Evolutionary conservation across 2,113 vertebrate genomes (phyloP).

Genomic region (Corythornis cristatus): DNA sequence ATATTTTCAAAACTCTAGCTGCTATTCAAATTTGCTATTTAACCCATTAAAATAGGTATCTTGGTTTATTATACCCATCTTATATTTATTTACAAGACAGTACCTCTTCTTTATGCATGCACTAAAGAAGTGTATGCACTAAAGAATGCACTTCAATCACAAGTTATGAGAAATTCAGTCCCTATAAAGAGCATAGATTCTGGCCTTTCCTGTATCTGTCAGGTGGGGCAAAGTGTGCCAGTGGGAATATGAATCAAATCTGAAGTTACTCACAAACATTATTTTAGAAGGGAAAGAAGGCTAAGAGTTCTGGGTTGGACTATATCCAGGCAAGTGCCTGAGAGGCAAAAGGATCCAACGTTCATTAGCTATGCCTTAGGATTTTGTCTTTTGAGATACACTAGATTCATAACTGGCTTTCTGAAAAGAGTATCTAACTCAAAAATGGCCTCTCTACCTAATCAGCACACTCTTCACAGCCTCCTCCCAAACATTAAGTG

Average conservation of each 20-base stretch:
- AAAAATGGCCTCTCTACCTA: accelerated
- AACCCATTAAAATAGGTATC: neutral
- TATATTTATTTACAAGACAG: neutral
- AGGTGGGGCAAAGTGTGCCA: neutral
- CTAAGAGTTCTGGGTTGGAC: neutral
- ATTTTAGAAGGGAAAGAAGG: neutral
- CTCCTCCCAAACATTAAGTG: accelerated
- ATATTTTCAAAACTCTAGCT: neutral
- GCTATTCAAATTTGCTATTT: neutral
- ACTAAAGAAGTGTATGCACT: too few species aligned
- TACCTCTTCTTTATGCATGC: neutral
- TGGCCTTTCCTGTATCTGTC: neutral
- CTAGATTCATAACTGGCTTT: neutral
- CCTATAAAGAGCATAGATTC: neutral
- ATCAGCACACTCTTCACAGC: neutral
- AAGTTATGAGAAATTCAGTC: neutral
- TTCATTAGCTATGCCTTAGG: neutral
- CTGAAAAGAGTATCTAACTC: neutral
- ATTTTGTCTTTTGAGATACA: neutral
- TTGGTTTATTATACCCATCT: neutral
- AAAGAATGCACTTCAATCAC: neutral
- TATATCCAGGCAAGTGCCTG: neutral
- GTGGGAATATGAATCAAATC: neutral
- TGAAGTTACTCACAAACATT: neutral
- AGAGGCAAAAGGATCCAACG: neutral